A percentile compares a stretch with the other conserved stretches of the same genome.
Conservation (phyloP, 1,140 invertebrate genomes). For the Drosophila rhopaloa region DNA sequence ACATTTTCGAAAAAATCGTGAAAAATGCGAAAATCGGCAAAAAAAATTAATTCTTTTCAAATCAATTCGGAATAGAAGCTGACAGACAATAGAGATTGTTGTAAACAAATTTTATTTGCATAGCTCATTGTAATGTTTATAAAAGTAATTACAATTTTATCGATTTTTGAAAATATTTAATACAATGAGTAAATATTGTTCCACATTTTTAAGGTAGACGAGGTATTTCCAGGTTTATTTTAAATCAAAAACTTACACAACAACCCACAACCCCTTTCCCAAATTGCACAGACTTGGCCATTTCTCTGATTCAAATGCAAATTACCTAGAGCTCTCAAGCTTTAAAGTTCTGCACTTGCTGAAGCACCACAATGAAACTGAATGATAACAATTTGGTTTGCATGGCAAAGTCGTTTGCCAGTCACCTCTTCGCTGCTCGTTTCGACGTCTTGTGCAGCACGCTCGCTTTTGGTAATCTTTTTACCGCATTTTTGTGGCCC, state of each 20-base stretch:
- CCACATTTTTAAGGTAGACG: not conserved
- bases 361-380: constrained; percentile 38
- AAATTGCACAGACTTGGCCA: not conserved
- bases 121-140: no score
- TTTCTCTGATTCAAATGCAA: constrained; percentile 22
- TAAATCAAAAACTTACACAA: not conserved
- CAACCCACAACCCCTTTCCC: not conserved
- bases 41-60: no score
- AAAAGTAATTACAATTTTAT: no score
- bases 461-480: constrained; percentile 62
- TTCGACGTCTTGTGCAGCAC: constrained; percentile 23
- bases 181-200: not conserved
- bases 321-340: constrained; percentile 19
- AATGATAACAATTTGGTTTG: constrained; percentile 50
- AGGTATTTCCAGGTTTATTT: not conserved
- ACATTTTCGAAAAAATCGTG: not conserved
- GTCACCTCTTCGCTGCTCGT: constrained; percentile 34
- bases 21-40: no score
- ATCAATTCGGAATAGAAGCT: no score
- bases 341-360: constrained; percentile 30
- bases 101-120: no score
- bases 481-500: constrained; percentile 68
- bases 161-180: no score
- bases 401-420: constrained; percentile 34
- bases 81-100: no score